phyloP scores from a whole-genome alignment of 2,888 invertebrate species.

The Tachina grossa region DNA sequence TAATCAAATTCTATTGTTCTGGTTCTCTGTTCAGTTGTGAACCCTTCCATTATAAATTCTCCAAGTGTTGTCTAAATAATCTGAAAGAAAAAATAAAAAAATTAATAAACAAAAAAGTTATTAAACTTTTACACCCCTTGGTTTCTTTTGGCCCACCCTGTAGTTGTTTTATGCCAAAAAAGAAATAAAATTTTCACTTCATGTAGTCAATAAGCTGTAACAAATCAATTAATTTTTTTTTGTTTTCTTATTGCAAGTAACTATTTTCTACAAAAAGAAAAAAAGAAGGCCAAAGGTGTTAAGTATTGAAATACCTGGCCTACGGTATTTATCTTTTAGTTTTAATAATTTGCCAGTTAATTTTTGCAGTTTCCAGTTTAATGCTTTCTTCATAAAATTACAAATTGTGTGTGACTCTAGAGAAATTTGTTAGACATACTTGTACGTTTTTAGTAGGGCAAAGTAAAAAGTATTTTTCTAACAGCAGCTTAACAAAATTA shows the following conservation, averaged over 20 bases:
- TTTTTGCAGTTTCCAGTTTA: conserved; percentile 10
- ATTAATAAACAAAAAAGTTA: too few species aligned
- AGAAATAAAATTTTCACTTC: conserved; percentile 65
- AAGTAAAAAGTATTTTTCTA: too few species aligned
- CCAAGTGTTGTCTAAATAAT: too few species aligned
- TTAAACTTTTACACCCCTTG: too few species aligned
- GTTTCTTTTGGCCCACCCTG: too few species aligned
- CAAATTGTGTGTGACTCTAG: not conserved
- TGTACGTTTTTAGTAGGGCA: not conserved
- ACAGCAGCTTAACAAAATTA: too few species aligned
- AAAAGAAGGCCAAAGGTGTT: conserved; percentile 20
- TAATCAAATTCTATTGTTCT: too few species aligned
- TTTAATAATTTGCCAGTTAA: not conserved
- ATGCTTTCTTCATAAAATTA: conserved; percentile 10
- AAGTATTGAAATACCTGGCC: conserved; percentile 19
- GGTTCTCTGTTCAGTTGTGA: too few species aligned
- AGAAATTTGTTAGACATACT: not conserved
- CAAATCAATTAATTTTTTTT: conserved; percentile 56
- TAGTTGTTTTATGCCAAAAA: conserved; percentile 38
- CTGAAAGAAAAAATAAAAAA: too few species aligned
- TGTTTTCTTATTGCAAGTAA: not conserved
- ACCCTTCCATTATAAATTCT: too few species aligned
- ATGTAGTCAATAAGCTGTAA: conserved; percentile 57
- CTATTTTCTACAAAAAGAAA: not conserved
- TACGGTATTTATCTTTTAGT: not conserved